Percentiles rank a stretch among this genome's conserved stretches.
Conservation (phyloP, 1,140 invertebrate genomes). For the Aphaenogaster rudis region DNA sequence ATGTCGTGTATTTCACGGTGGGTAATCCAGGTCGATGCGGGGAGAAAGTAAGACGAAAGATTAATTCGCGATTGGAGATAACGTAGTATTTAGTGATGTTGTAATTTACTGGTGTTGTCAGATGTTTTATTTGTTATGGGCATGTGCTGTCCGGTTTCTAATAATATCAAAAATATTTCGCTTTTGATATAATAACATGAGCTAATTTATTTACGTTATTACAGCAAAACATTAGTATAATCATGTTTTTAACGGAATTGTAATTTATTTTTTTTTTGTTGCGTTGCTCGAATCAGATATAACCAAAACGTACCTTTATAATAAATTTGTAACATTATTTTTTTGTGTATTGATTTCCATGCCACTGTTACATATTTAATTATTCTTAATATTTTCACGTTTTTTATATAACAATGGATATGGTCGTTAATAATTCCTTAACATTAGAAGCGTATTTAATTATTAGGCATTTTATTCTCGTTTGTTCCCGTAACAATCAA, state of each 20-base stretch:
- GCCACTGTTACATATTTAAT: not conserved
- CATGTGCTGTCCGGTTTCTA: not conserved
- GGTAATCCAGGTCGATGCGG: not conserved
- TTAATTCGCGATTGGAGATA: constrained; percentile 30
- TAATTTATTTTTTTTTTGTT: not conserved
- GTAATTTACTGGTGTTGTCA: constrained; percentile 28
- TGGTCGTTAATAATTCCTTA: not conserved
- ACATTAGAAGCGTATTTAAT: not conserved
- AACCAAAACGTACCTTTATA: not conserved
- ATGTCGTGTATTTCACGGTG: constrained; percentile 21
- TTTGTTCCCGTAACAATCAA: not conserved
- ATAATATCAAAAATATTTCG: not conserved
- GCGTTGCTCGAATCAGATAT: not conserved
- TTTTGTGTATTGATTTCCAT: not conserved
- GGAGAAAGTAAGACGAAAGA: constrained; percentile 42
- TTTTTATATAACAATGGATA: not conserved
- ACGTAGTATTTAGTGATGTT: not conserved
- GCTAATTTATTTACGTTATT: not conserved
- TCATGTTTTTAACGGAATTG: not conserved
- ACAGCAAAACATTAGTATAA: not conserved
- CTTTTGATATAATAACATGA: not conserved
- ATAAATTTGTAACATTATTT: not conserved
- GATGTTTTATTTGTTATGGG: not conserved
- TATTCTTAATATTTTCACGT: not conserved
- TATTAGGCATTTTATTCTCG: not conserved